Evolutionary conservation across 2,113 vertebrate species (phyloP), one percentile per base, ranked within the genome.

Genomic region (Orycteropus afer): DNA sequence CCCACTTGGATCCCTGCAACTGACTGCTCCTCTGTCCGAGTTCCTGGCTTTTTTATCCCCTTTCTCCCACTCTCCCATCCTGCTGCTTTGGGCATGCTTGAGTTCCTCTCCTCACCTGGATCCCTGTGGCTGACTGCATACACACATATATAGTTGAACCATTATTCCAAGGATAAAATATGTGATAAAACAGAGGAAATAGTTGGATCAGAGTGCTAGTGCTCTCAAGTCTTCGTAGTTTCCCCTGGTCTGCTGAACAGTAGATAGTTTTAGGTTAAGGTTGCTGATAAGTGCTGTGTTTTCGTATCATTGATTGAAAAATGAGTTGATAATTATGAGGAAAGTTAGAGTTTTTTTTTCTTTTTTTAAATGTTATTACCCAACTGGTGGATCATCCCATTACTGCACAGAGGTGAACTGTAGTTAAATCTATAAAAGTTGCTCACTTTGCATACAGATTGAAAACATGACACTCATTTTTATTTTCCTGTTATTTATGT

Each of bases 401-500:
- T 37, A 63, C 74, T 80, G 20, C 25, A 51, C 23, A 61, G 78
- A 91, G n/a, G n/a, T 32, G 17, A 47, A 37, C n/a, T 65, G n/a
- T 11, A 18, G 12, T 59, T 80, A 34, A 37, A 40, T 57, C 79
- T 91, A 25, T 29, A 81, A n/a, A 51, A 42, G 67, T 32, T 49
- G 34, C 14, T 57, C 71, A 20, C 69, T 86, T 86, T 73, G 49
- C n/a, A 9, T 76, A 71, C 17, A 76, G 40, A 61, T 12, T 74
- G 51, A 51, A 34, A 61, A 81, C 4, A 29, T 78, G 74, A 42
- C 69, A 86, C 9, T 92, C 29, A 17, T 49, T 92, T 90, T 79
- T 45, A 90, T 77, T 92, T 76, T 55, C 42, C 27, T 85, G 11
- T 88, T 91, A 53, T 34, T 89, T 90, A 37, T 88, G 57, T 74